Evolutionary conservation across 2,113 vertebrate species (phyloP), one percentile per base, ranked within the genome.

Genomic region (Cyprinodon tularosa): DNA sequence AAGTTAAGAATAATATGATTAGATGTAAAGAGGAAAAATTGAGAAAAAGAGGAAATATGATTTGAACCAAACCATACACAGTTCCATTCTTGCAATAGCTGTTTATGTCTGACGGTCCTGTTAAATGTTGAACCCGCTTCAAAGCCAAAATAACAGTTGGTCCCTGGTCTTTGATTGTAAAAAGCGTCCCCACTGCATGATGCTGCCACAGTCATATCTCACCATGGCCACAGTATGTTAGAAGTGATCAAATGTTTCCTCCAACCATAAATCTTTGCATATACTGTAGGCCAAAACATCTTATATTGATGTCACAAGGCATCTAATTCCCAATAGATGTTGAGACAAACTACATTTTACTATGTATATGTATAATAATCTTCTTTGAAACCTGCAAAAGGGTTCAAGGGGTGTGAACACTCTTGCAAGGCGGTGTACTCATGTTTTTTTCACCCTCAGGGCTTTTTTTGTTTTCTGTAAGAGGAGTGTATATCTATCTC

Each of bases 401-500:
- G 4, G 5, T 45, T 3, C 17, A 57, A n/a, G 6, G 8, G 50
- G 17, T 57, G 50, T 57, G 8, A 57, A 57, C 17, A 57, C 50
- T 57, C n/a, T 57, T 57, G 50, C 50, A n/a, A n/a, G 50, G 50
- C 15, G 7, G 13, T 20, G 15, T 20, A 53, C 15, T 53, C 17
- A 57, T 57, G 62, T 38, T 57, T 47, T n/a, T 47, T 44, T 59
- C 36, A 48, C 38, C 40, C 12, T 78, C 47, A 72, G 45, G 60
- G 59, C 61, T 77, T 39, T 40, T 47, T 65, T 65, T 77, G 64
- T 77, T 53, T 65, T 61, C 72, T 63, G 4, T 63, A 65, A 70
- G 57, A 62, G 64, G 47, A 38, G 66, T 59, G 62, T 66, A 67
- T 68, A 64, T 66, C 53, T 68, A 71, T 59, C 64, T 85, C 82